Percentiles rank a stretch among this genome's conserved stretches.
These are phyloP conservation scores for Artibeus lituratus DNA, from an alignment of 2,797 vertebrate genomes.

Conservation along the genomic window DNA sequence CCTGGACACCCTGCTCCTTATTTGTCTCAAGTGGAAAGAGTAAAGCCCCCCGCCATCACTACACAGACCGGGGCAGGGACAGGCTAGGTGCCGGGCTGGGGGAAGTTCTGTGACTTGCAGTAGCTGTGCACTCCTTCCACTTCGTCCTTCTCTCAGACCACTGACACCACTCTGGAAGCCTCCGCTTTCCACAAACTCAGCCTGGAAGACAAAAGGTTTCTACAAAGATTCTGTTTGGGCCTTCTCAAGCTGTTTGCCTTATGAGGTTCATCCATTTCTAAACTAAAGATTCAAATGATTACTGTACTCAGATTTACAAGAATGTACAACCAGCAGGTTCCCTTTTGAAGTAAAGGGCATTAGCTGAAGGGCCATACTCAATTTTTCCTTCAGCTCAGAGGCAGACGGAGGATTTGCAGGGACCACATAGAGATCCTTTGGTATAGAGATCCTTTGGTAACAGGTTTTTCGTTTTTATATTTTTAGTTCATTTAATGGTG, in stretches of 20 bases:
- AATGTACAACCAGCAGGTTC: neutral
- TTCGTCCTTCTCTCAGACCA: neutral
- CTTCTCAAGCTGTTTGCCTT: constrained; percentile 57
- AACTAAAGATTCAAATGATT: neutral
- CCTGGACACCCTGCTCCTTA: neutral
- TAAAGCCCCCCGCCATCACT: neutral
- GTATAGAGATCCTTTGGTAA: constrained; percentile 41
- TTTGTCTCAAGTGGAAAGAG: neutral
- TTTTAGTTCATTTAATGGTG: constrained; percentile 14
- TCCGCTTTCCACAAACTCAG: neutral
- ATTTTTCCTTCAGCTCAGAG: constrained; percentile 63
- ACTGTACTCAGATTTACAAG: neutral
- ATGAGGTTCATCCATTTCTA: constrained; percentile 8
- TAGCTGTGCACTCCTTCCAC: neutral
- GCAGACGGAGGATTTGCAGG: neutral
- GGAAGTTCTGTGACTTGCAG: neutral
- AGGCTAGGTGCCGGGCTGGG: neutral
- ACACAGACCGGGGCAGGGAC: neutral
- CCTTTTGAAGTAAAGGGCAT: constrained; percentile 39
- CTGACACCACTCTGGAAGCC: neutral
- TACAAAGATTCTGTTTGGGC: constrained; percentile 9
- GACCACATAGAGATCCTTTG: constrained; percentile 55
- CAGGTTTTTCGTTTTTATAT: neutral
- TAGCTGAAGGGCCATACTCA: neutral
- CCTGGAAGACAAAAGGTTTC: constrained; percentile 8